Conservation (phyloP, 2,797 vertebrate species). For the Notolabrus celidotus region DNA sequence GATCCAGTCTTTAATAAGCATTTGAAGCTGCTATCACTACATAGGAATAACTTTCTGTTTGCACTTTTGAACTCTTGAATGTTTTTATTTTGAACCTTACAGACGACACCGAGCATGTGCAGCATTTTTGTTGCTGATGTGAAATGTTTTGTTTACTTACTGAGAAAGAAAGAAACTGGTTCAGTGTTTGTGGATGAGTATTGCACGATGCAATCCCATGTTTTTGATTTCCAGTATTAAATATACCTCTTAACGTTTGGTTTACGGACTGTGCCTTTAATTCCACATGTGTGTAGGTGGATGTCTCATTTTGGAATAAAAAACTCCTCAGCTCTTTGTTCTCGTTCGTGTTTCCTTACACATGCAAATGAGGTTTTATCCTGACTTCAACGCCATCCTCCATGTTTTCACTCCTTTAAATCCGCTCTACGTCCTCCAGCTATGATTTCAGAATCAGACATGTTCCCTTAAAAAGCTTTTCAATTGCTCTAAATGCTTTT, state of each 20-base stretch:
- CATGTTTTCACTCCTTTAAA: conserved; percentile 46
- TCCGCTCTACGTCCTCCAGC: conserved; percentile 52
- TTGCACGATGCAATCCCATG: neutral
- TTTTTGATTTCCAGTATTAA: no score
- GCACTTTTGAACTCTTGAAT: no score
- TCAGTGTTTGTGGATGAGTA: neutral
- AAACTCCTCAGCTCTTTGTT: conserved; percentile 49
- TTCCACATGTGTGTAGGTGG: conserved; percentile 40
- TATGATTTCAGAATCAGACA: conserved; percentile 48
- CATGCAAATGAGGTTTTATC: conserved; percentile 53
- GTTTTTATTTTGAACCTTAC: no score
- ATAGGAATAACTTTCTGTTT: no score
- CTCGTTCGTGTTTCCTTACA: conserved; percentile 15
- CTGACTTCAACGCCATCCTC: conserved; percentile 19
- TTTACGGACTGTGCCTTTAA: neutral
- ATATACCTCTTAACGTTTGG: neutral
- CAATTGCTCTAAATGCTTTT: conserved; percentile 45
- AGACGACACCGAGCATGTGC: no score
- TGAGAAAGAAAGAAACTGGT: neutral
- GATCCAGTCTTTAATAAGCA: no score
- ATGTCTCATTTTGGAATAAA: conserved; percentile 35
- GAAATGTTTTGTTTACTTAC: neutral
- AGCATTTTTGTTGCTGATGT: neutral
- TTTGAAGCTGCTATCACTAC: no score
- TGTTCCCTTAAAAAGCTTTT: conserved; percentile 42